These are phyloP conservation scores for Byasa hedistus DNA, from an alignment of 2,888 invertebrate genomes.

Conservation along the genomic window DNA sequence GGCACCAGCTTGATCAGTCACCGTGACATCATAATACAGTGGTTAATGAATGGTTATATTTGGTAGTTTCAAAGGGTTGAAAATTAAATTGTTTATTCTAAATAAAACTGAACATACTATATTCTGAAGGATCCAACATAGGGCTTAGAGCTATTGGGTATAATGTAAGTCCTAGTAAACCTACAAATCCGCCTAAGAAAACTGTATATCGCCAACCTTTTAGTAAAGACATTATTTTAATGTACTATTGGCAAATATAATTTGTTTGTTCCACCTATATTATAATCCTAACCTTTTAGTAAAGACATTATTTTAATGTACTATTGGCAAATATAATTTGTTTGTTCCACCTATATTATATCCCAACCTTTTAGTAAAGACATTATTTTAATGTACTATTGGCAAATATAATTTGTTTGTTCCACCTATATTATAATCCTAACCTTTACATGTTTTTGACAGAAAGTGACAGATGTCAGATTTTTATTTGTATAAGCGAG, in stretches of 20 bases:
- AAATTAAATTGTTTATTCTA: not conserved
- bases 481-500: not conserved
- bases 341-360: slow-evolving; percentile 44
- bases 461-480: not conserved
- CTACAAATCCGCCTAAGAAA: slow-evolving; percentile 78
- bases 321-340: not conserved
- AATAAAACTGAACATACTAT: slow-evolving; percentile 74
- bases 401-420: not conserved
- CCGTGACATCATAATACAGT: no score
- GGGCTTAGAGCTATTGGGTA: slow-evolving; percentile 83
- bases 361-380: slow-evolving; percentile 63
- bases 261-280: not conserved
- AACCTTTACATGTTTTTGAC: not conserved
- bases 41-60: no score
- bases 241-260: not conserved
- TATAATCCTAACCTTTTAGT: slow-evolving; percentile 59
- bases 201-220: slow-evolving; percentile 76
- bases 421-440: not conserved
- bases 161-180: slow-evolving; percentile 73
- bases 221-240: slow-evolving; percentile 12
- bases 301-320: slow-evolving; percentile 12
- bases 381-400: slow-evolving; percentile 6
- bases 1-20: no score
- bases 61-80: no score
- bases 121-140: slow-evolving; percentile 81